Conservation (phyloP, 1,140 invertebrate genomes). For the Myzus persicae region DNA sequence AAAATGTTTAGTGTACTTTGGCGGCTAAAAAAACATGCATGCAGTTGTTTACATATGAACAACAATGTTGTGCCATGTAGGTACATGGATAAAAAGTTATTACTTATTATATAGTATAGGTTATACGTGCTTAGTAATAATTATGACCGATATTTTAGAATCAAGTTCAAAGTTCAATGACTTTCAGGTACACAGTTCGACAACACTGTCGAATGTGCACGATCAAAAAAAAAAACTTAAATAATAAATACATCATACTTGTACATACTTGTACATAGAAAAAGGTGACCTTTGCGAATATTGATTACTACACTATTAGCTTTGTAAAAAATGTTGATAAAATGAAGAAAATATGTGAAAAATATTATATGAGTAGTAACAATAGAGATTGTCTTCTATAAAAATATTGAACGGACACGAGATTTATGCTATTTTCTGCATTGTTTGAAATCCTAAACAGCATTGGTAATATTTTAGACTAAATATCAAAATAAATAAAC, state of each 20-base stretch:
- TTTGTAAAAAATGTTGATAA: slow-evolving; percentile 8
- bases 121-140: not conserved
- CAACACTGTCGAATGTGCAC: not conserved
- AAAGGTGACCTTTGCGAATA: slow-evolving; percentile 25
- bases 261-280: not conserved
- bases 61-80: not conserved
- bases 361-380: not conserved
- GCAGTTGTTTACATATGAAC: not conserved
- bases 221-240: slow-evolving; percentile 25
- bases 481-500: not conserved
- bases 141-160: slow-evolving; percentile 28
- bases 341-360: not conserved
- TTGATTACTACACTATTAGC: slow-evolving; percentile 34
- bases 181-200: not conserved
- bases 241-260: not conserved
- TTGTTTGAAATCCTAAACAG: not conserved
- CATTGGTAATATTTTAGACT: not conserved
- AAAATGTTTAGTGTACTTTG: not conserved
- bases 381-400: not conserved
- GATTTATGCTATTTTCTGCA: not conserved
- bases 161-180: slow-evolving; percentile 50
- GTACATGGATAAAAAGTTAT: not conserved
- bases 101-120: not conserved
- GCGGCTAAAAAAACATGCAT: not conserved
- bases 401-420: not conserved